Base-by-base conservation (phyloP, 2,797 vertebrate genomes). In the Remorina albescens region DNA sequence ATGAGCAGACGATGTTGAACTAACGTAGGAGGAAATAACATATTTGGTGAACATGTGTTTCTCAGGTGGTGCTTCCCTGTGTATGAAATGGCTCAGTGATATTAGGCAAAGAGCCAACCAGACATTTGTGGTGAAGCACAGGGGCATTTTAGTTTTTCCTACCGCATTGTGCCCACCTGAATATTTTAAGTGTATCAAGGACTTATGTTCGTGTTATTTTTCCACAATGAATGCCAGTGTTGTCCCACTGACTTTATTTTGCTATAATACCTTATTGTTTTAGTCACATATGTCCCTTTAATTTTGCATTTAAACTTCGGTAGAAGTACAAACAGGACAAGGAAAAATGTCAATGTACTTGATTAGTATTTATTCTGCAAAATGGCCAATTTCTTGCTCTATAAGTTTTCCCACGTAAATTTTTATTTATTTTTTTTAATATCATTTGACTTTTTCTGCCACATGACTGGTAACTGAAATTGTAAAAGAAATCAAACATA, bases 91-190 rank as follows among this genome's bases (percentile, higher is more conserved):
- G 54, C 58, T 76, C 57, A 47, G 79, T 68, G 67, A 37, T 75
- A 75, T 64, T 63, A 78, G 78, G 86, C 83, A 67, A 32, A 13
- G n/a, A 66, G 76, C 82, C 85, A 87, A 61, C 2, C 61, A 86
- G 63, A 69, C 54, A 13, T 13, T 68, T 53, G 25, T 50, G 12
- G 58, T 65, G 63, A 44, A 82, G 71, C 75, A 37, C 8, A 54
- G 62, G 74, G 64, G 51, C 53, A 63, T 50, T 59, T 73, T 26
- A n/a, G n/a, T n/a, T n/a, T n/a, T n/a, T n/a, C n/a, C n/a, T n/a
- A n/a, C n/a, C n/a, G n/a, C n/a, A n/a, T n/a, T n/a, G n/a, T n/a
- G n/a, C n/a, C n/a, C n/a, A n/a, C n/a, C n/a, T n/a, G n/a, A n/a
- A n/a, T 37, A 2, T 51, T 39, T 8, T 46, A 63, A 69, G 36